These are phyloP conservation scores for Parazoanthus darwini DNA, from an alignment of 92 coral and sea anemone species.

Conservation along the genomic window DNA sequence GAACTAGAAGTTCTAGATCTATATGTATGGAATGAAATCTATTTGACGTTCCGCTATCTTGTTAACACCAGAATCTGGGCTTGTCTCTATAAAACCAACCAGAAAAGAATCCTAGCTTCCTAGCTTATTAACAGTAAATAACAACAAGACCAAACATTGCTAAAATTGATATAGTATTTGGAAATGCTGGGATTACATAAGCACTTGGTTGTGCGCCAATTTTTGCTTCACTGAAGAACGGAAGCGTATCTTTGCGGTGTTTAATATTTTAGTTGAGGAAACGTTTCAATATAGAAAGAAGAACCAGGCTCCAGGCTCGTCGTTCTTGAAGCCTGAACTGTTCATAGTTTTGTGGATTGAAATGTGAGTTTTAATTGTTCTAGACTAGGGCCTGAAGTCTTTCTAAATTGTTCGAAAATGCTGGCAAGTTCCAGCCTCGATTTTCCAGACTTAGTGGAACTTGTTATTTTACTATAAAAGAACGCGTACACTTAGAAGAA, in stretches of 20 bases:
- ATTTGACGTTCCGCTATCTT: too few relatives aligned
- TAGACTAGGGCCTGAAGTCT: neutral
- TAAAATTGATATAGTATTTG: too few relatives aligned
- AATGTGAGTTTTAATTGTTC: neutral
- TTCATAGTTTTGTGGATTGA: neutral
- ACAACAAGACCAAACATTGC: neutral
- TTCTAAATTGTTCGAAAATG: neutral
- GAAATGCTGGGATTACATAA: neutral
- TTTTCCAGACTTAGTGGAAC: too few relatives aligned
- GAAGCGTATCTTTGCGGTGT: neutral
- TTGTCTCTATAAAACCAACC: neutral
- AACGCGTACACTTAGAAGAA: too few relatives aligned
- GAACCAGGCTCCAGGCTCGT: too few relatives aligned
- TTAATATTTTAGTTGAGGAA: too few relatives aligned
- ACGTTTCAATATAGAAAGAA: too few relatives aligned
- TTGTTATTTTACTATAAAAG: too few relatives aligned
- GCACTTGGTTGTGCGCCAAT: neutral
- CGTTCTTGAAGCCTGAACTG: neutral
- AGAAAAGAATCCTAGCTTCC: neutral
- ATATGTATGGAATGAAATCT: too few relatives aligned
- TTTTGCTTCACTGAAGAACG: neutral
- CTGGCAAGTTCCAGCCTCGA: neutral
- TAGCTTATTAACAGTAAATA: too few relatives aligned
- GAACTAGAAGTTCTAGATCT: too few relatives aligned
- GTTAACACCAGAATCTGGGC: too few relatives aligned